Conservation (phyloP, 2,888 invertebrate genomes). For the Blomia tropicalis region DNA sequence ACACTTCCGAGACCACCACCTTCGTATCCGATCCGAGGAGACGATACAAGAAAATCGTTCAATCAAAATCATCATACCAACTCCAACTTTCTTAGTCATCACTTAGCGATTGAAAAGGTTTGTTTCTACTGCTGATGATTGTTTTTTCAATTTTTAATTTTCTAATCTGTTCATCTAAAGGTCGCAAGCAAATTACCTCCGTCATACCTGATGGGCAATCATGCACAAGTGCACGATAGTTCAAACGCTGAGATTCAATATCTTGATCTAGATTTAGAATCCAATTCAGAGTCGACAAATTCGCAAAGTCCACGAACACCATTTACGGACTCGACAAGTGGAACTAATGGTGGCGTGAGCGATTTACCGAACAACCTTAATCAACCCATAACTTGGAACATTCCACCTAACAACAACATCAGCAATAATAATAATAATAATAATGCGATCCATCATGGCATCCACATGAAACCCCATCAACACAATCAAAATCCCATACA, state of each 20-base stretch:
- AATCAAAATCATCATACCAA: background rate
- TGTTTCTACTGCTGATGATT: background rate
- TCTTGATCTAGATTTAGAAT: constrained; percentile 64
- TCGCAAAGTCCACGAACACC: constrained; percentile 31
- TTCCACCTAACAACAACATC: background rate
- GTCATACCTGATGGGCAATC: background rate
- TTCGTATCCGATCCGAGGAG: constrained; percentile 20
- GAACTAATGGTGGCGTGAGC: background rate
- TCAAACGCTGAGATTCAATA: constrained; percentile 49
- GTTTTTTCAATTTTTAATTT: background rate
- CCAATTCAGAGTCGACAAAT: constrained; percentile 33
- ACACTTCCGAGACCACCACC: constrained; percentile 28
- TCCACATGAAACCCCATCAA: background rate
- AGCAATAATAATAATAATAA: background rate
- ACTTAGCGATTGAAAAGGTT: background rate
- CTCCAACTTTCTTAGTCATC: background rate
- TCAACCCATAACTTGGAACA: background rate
- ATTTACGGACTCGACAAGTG: background rate
- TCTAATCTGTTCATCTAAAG: background rate
- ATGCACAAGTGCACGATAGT: background rate
- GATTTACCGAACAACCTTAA: background rate
- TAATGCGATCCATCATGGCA: constrained; percentile 16
- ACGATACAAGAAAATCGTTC: background rate
- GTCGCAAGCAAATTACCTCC: background rate
- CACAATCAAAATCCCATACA: background rate